Evolutionary conservation across 1,140 invertebrate genomes (phyloP).

Genomic region (Rhizoglyphus robini): DNA sequence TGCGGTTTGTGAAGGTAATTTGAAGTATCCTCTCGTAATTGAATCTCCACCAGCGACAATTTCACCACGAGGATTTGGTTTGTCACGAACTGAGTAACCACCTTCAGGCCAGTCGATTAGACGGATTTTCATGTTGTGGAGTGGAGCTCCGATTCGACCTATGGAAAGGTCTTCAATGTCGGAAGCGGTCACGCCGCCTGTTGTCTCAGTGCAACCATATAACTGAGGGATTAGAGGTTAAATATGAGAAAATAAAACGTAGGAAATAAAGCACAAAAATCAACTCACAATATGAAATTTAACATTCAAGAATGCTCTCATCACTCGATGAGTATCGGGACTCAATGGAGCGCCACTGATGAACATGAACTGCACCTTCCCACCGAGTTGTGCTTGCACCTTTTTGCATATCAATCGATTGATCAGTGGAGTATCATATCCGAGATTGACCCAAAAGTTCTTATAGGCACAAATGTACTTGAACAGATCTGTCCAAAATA

Average conservation of each 20-base stretch:
- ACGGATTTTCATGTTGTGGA: slow-evolving; percentile 67
- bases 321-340: slow-evolving; percentile 61
- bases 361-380: slow-evolving; percentile 67
- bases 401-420: slow-evolving; percentile 49
- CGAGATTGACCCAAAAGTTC: slow-evolving; percentile 42
- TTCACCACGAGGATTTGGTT: slow-evolving; percentile 77
- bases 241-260: no score
- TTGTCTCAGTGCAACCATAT: slow-evolving; percentile 25
- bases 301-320: slow-evolving; percentile 14
- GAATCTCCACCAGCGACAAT: slow-evolving; percentile 81
- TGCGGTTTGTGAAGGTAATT: slow-evolving; percentile 67
- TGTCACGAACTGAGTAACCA: slow-evolving; percentile 52
- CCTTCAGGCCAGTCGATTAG: slow-evolving; percentile 91
- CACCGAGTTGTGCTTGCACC: slow-evolving; percentile 66
- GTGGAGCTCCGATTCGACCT: slow-evolving; percentile 75
- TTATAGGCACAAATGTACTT: slow-evolving; percentile 86
- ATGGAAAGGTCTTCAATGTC: slow-evolving; percentile 49
- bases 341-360: slow-evolving; percentile 88
- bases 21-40: slow-evolving; percentile 85
- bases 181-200: slow-evolving; percentile 25
- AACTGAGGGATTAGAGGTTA: slow-evolving; percentile 16
- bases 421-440: slow-evolving; percentile 35
- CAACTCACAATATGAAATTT: slow-evolving; percentile 6
- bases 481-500: slow-evolving; percentile 65
- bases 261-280: no score